Base-by-base conservation (phyloP, 2,888 invertebrate genomes). In the Polydrusus tereticollis region DNA sequence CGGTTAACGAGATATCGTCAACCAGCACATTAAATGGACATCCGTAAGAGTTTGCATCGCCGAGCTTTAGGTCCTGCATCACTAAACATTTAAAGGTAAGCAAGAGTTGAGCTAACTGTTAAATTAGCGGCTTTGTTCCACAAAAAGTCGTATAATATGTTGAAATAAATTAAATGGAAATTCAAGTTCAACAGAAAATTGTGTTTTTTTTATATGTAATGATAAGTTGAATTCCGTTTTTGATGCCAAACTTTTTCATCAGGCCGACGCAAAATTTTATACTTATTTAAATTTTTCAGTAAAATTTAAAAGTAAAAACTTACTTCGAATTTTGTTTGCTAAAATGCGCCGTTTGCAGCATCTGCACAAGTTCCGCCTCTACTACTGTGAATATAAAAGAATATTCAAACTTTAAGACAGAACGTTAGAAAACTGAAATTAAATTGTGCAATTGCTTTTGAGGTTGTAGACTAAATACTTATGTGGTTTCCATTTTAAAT, bases 211-310 rank as follows among this genome's bases (percentile, higher is more conserved):
- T n/a, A 29, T 7, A 4, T 36, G n/a, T n/a, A 36, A 36, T 36
- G n/a, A n/a, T 36, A 36, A 36, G n/a, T 43, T 16, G 10, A 0
- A 16, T 43, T 43, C 41, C 14, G 1, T 12, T 38, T 38, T 38
- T 38, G 4, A 1, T 43, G 7, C 7, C 16, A 2, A 43, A 43
- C 41, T 43, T 43, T 20, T 18, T 6, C 18, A 20, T 45, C n/a
- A 33, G 5, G 18, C 36, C 18, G 8, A 14, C n/a, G 23, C 33
- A 10, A 21, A 57, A 33, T 57, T 57, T 16, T 7, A 52, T 29
- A 8, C 23, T 55, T 55, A 55, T 55, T 29, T 55, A n/a, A 55
- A 55, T 55, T 29, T 55, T 29, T 55, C 29, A 16, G 47, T 29
- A 7, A 55, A 55, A 55, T 29, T 29, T 2, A 33, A 8, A 14